Conservation (phyloP, 2,797 vertebrate species). For the Chaetodon trifasciatus region DNA sequence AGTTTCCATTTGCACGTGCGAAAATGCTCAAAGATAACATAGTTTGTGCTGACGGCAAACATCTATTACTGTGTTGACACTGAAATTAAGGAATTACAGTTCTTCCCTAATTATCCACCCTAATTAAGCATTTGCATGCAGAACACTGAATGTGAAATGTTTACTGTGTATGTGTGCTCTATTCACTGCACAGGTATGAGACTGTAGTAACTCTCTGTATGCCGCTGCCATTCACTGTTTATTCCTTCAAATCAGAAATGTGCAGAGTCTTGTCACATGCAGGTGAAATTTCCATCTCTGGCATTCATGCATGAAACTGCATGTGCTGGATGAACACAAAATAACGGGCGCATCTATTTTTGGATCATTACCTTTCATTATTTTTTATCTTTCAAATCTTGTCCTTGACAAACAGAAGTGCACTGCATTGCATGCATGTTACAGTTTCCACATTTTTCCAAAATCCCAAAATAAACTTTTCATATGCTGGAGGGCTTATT, state of each 20-base stretch:
- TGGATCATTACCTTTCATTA: not conserved
- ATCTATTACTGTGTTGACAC: not conserved
- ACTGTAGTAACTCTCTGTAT: not conserved
- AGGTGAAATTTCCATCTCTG: not conserved
- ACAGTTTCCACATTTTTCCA: slow-evolving; percentile 12
- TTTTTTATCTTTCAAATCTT: slow-evolving; percentile 1
- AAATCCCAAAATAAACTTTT: slow-evolving; percentile 3
- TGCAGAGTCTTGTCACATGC: not conserved
- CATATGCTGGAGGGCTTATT: not conserved
- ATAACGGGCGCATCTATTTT: not conserved
- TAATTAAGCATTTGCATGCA: not conserved
- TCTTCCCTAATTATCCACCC: not conserved
- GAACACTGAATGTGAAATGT: not conserved
- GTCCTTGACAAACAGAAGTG: not conserved
- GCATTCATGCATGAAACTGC: slow-evolving; percentile 9
- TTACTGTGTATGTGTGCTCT: not conserved
- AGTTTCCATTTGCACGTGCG: slow-evolving; percentile 17
- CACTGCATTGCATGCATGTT: not conserved
- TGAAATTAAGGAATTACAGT: not conserved
- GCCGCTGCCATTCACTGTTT: not conserved
- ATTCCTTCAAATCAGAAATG: not conserved
- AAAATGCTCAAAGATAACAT: slow-evolving; percentile 20
- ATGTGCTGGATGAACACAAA: not conserved
- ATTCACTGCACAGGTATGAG: not conserved
- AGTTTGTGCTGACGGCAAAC: slow-evolving; percentile 1